Base-by-base conservation (phyloP, 30 jellyfish, hydroid and myxozoan species). In the Turritopsis rubra region DNA sequence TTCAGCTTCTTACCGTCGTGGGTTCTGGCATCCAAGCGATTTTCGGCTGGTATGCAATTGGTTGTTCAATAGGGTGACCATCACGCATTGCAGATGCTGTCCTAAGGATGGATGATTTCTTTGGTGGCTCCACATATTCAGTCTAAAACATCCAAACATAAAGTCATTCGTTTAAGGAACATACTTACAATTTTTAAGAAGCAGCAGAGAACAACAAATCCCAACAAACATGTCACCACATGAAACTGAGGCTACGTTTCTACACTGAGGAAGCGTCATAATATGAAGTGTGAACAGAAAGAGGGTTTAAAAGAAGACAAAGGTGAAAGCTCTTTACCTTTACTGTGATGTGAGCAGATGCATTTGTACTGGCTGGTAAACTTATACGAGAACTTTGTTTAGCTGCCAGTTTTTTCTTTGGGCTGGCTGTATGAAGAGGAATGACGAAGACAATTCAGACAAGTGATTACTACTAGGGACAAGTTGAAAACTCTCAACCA, bases 1-100 rank as follows among this genome's bases (percentile, higher is more conserved):
- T n/a, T n/a, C n/a, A n/a, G n/a, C n/a, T n/a, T 0, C 95, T 87
- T 73, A 92, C 98, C 54, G 98, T 92, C 52, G 90, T 87, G 29
- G 80, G 85, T 66, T 88, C 89, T 8, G 98, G 95, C 54, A 87
- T 88, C 98, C 98, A 92, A 8, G 86, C 96, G 17, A 89, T 71
- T 75, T 85, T 84, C 8, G 96, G 96, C 1, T 72, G 80, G 66
- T 88, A 92, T 0, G 87, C 68, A 65, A 92, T 87, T 17, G 96
- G 77, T 52, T 83, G 86, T 7, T 92, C 93, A 52, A 72, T 81
- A 26, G 73, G 89, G 30, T 86, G 92, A 1, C 92, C 92, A 85
- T 73, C 87, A 0, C 89, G 96, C 28, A 90, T 75, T 54, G 92
- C 95, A 18, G 95, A 84, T 29, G 95, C 95, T 13, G 93, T 92